Evolutionary conservation across 2,113 vertebrate genomes (phyloP).

Genomic region (Otus sunia): DNA sequence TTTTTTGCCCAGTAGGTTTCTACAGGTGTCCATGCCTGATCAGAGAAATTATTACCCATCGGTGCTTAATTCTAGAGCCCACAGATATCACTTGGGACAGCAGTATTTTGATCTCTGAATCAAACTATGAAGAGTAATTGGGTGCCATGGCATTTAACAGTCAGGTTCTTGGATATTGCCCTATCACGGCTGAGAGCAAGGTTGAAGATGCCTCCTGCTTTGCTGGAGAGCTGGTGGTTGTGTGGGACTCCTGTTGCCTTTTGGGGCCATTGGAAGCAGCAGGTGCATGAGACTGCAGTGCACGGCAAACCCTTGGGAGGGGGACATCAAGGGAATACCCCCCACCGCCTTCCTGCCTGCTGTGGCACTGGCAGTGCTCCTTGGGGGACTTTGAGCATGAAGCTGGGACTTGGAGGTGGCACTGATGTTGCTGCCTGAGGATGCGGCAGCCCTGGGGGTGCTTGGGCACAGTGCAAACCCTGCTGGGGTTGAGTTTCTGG

Average conservation of each 20-base stretch:
- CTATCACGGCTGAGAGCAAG: not conserved
- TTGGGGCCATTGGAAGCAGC: not conserved
- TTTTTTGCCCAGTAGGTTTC: not conserved
- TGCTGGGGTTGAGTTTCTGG: not conserved
- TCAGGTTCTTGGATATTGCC: not conserved
- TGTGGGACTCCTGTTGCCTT: not conserved
- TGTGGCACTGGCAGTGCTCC: not conserved
- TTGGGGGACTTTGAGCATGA: accelerated
- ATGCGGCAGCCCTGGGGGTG: not conserved
- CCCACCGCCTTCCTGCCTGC: not conserved
- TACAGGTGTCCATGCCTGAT: not conserved
- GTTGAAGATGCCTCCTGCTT: not conserved
- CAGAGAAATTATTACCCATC: not conserved
- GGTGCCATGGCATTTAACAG: not conserved
- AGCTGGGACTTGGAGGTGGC: not conserved
- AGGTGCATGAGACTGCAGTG: not conserved
- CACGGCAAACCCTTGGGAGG: not conserved
- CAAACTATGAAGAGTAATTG: not conserved
- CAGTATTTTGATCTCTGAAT: not conserved
- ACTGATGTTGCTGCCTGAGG: not conserved
- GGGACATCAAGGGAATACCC: not conserved
- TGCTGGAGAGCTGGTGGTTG: not conserved
- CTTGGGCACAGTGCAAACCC: not conserved
- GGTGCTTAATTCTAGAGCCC: not conserved
- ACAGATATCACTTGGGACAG: not conserved